Evolutionary conservation across 2,888 invertebrate species (phyloP), one percentile per base, ranked within the genome.

Genomic region (Diaprepes abbreviatus): DNA sequence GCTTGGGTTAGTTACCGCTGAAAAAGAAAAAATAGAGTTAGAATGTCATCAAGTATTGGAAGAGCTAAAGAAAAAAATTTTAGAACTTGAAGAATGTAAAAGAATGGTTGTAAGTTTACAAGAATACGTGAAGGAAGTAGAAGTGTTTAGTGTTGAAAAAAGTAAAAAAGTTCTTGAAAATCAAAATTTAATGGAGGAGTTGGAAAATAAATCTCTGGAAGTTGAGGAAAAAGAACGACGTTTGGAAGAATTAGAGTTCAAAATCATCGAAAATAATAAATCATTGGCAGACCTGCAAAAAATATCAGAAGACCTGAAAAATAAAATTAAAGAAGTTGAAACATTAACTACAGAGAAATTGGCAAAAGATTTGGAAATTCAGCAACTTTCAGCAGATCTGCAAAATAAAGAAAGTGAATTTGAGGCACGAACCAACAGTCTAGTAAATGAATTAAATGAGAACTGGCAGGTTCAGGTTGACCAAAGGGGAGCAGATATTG

Each of bases 401-500:
- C 43, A 63, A 60, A 65, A 67, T 36, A 71, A 70, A 43, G 67
- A 71, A 24, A 36, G 50, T 45, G 65, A 73, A 12, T 70, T 65
- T 55, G 59, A 64, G 24, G 59, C 67, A 54, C 21, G 43, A 17
- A 57, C 55, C 1, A 52, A 59, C 10, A 35, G 33, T 14, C 10
- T 66, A 3, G 33, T 67, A n/a, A 64, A 63, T 2, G 75, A 73
- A 36, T 45, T 78, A 45, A 75, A 76, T 50, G 70, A 77, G 70
- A 78, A 76, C 43, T 81, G 81, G 80, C 82, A 88, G 38, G 84
- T 85, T 68, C 86, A 89, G 66, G 87, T 91, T 24, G 91, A 91
- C 78, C 89, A 91, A 54, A 86, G 89, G 74, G 91, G 91, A 59
- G 86, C 86, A 75, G 90, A 91, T 84, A 88, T 92, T 66, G 91